Percentiles rank a stretch among this genome's conserved stretches.
phyloP scores from a whole-genome alignment of 2,888 invertebrate genomes.

The Dasypolia templi region DNA sequence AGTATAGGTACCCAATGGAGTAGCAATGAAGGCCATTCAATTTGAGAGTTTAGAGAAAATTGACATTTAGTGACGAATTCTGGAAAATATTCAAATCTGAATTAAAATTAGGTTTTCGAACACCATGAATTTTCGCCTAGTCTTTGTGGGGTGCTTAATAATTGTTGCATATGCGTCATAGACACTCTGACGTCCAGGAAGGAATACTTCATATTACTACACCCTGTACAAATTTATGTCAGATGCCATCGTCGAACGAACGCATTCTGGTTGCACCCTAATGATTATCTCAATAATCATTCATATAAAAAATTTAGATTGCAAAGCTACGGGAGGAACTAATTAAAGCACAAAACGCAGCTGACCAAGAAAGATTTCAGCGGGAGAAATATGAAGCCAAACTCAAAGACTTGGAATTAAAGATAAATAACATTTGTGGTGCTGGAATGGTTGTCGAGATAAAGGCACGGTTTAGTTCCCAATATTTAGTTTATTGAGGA shows the following conservation, averaged over 20 bases:
- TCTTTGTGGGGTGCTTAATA: too few species aligned
- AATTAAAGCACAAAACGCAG: slow-evolving; percentile 77
- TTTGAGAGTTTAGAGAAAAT: too few species aligned
- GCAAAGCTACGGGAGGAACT: slow-evolving; percentile 80
- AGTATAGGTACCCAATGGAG: too few species aligned
- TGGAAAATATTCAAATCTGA: too few species aligned
- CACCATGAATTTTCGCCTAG: too few species aligned
- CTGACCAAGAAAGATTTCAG: slow-evolving; percentile 80
- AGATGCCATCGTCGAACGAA: background rate
- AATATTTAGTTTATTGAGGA: background rate
- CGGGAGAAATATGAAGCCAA: slow-evolving; percentile 81
- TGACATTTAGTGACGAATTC: too few species aligned
- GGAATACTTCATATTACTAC: too few species aligned
- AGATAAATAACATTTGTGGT: slow-evolving; percentile 79
- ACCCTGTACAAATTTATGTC: background rate
- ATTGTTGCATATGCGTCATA: too few species aligned
- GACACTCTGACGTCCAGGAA: too few species aligned
- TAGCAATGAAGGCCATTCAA: too few species aligned
- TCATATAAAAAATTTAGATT: slow-evolving; percentile 72
- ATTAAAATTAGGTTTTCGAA: too few species aligned
- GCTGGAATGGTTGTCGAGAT: slow-evolving; percentile 66
- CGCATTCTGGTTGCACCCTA: background rate
- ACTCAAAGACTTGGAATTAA: slow-evolving; percentile 81
- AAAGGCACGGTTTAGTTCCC: slow-evolving; percentile 62
- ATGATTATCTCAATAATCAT: background rate